phyloP scores from a whole-genome alignment of 1,140 invertebrate species.

The Myzus persicae region DNA sequence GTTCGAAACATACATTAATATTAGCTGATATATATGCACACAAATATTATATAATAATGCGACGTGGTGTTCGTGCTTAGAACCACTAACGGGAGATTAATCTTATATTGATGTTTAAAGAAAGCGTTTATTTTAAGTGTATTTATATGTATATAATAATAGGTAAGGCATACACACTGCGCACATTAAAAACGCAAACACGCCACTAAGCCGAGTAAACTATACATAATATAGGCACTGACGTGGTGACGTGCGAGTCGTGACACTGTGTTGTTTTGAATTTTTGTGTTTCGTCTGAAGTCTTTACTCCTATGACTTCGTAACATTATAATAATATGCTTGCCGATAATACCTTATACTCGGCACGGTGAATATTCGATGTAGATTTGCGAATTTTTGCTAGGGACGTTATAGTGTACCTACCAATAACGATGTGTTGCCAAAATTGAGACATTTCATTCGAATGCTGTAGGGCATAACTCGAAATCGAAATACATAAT shows the following conservation, averaged over 20 bases:
- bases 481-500: background rate
- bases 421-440: background rate
- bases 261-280: background rate
- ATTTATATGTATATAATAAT: background rate
- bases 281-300: background rate
- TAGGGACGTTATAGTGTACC: no score
- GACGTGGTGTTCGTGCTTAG: background rate
- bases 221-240: background rate
- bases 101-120: conserved; percentile 5
- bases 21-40: background rate
- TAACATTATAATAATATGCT: background rate
- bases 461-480: background rate
- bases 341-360: background rate
- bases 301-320: background rate
- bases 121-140: conserved; percentile 10
- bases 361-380: background rate
- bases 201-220: background rate
- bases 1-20: background rate
- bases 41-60: background rate
- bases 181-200: conserved; percentile 16
- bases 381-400: background rate
- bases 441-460: background rate
- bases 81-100: conserved; percentile 21
- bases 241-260: background rate
- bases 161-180: background rate